Conservation (phyloP, 2,888 invertebrate genomes). For the Tenthredo mesomela region DNA sequence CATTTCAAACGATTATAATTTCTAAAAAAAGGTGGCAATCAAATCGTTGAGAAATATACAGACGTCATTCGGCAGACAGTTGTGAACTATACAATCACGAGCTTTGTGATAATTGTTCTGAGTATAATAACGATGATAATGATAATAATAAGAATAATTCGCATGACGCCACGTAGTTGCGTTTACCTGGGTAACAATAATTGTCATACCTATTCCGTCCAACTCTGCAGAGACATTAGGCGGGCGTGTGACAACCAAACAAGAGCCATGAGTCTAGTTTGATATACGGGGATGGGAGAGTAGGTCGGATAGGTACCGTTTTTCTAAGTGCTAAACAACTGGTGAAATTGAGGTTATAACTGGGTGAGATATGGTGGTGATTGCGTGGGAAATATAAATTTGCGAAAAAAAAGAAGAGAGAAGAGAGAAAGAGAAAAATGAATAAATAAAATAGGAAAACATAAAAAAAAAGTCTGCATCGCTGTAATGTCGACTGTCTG, state of each 20-base stretch:
- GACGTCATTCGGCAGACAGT: constrained; percentile 66
- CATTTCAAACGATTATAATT: neutral
- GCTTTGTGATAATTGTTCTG: constrained; percentile 75
- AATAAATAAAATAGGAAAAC: neutral
- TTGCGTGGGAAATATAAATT: constrained; percentile 45
- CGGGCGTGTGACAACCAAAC: constrained; percentile 45
- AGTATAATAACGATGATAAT: constrained; percentile 22
- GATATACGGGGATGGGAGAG: constrained; percentile 21
- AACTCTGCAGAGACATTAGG: constrained; percentile 10
- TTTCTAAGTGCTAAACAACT: constrained; percentile 34
- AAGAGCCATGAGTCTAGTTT: constrained; percentile 26
- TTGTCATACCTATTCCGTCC: constrained; percentile 38
- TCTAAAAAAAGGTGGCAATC: neutral
- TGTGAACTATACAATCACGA: constrained; percentile 76
- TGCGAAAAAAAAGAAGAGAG: neutral
- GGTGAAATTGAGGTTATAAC: constrained; percentile 15
- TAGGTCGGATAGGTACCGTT: constrained; percentile 46
- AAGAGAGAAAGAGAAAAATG: neutral
- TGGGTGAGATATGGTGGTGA: neutral
- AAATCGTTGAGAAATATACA: constrained; percentile 40
- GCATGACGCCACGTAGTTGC: neutral
- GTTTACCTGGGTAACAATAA: constrained; percentile 32
- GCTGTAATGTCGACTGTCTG: neutral
- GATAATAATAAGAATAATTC: constrained; percentile 22
- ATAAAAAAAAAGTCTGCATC: neutral